Conservation (phyloP, 2,888 invertebrate species). For the Agrilus mali region DNA sequence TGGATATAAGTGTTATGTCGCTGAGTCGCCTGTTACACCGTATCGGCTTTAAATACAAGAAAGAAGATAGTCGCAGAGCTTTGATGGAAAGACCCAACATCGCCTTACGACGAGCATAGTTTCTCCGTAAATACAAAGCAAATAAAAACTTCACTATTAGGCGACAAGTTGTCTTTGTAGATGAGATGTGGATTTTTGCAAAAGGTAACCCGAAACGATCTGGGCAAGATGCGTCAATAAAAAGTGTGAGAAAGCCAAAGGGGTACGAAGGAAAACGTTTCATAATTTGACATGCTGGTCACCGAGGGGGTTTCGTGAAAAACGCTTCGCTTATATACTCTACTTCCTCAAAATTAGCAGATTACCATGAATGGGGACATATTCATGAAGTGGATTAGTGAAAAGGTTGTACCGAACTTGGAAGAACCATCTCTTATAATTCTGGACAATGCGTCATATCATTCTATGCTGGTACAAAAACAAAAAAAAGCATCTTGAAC, state of each 20-base stretch:
- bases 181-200: slow-evolving; percentile 5
- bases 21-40: no score
- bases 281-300: slow-evolving; percentile 9
- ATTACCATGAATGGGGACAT: no score
- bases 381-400: slow-evolving; percentile 34
- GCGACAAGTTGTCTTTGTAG: slow-evolving; percentile 2
- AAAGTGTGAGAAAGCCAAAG: slow-evolving; percentile 7
- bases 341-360: not conserved
- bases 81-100: slow-evolving; percentile 1
- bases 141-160: not conserved
- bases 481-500: not conserved
- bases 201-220: slow-evolving; percentile 4
- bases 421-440: slow-evolving; percentile 4
- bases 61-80: not conserved
- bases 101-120: not conserved
- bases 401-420: slow-evolving; percentile 26
- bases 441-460: slow-evolving; percentile 5
- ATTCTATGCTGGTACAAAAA: slow-evolving; percentile 3
- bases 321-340: not conserved
- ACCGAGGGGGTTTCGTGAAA: slow-evolving; percentile 4
- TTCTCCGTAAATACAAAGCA: not conserved
- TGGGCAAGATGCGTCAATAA: slow-evolving; percentile 8
- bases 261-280: slow-evolving; percentile 9
- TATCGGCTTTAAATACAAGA: slow-evolving; percentile 2
- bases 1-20: no score